Evolutionary conservation across 2,797 vertebrate genomes (phyloP).

Genomic region (Arremon aurantiirostris): DNA sequence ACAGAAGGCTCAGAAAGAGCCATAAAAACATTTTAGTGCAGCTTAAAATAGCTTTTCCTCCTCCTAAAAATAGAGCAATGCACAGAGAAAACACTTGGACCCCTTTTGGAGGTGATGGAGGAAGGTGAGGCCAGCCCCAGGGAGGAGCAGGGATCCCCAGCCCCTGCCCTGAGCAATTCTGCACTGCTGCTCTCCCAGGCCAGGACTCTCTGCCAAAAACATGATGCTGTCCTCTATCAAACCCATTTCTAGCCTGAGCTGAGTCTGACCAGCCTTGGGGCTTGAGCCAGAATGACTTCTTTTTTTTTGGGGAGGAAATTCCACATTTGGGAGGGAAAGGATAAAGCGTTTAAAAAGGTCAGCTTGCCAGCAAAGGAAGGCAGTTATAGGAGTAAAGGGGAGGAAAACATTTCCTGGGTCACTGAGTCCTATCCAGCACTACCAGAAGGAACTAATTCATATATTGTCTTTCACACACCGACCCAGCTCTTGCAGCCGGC

Average conservation of each 20-base stretch:
- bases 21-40: conserved; percentile 15
- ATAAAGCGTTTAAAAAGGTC: conserved; percentile 53
- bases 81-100: conserved; percentile 4
- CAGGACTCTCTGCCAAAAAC: conserved; percentile 8
- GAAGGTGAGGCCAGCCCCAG: not conserved
- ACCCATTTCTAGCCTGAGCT: not conserved
- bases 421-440: not conserved
- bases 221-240: conserved; percentile 30
- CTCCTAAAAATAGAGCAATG: conserved; percentile 54
- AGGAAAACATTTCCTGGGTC: conserved; percentile 66
- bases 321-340: conserved; percentile 63
- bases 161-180: not conserved
- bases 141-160: conserved; percentile 14
- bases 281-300: not conserved
- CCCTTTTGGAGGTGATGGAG: accelerated
- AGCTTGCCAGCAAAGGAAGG: conserved; percentile 21
- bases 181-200: not conserved
- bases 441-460: conserved; percentile 46
- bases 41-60: conserved; percentile 52
- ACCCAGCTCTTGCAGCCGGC: not conserved
- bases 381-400: conserved; percentile 41
- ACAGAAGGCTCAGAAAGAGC: conserved; percentile 24
- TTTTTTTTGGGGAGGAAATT: conserved; percentile 44
- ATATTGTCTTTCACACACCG: not conserved
- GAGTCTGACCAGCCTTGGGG: conserved; percentile 10